Base-by-base conservation (phyloP, 2,888 invertebrate genomes). In the Tinea trinotella region DNA sequence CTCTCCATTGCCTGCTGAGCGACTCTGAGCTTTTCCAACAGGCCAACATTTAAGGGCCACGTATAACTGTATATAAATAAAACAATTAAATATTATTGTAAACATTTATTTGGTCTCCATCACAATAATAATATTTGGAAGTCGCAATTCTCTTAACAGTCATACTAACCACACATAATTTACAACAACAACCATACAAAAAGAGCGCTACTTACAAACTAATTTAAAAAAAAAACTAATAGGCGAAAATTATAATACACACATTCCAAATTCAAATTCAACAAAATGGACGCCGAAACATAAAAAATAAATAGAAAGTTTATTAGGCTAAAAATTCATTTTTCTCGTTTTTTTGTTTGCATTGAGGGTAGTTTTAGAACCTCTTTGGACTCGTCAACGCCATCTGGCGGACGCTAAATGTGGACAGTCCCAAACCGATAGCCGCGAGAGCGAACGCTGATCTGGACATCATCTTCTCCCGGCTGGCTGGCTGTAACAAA, bases 331-430 rank as follows among this genome's bases (percentile, higher is more conserved):
- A 13, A 30, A 40, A 15, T 46, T 10, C 46, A 46, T 46, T 46
- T 17, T 46, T 46, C 9, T 6, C 1, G 7, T 46, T 6, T 46
- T 19, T 19, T 19, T 17, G 12, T 1, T n/a, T n/a, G 3, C 7
- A 3, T 40, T 12, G 46, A 4, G 19, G 46, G 15, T 10, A n/a
- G 17, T 6, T 46, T 55, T 80, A 84, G 67, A 84, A 65, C 64
- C 84, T 67, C 62, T 81, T 74, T 59, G 77, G 68, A 59, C 86
- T 86, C 64, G 70, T 78, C 58, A 87, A 69, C 62, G 88, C 73
- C 87, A 90, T 86, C 63, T 90, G 90, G 63, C 89, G 89, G 53
- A 90, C 82, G 74, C 90, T 89, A 74, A 89, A 90, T 44, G 89
- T 88, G 57, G 90, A 90, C 1, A 90, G 70, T 15, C 88, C 89